These are phyloP conservation scores for Aricia artaxerxes DNA, from an alignment of 2,888 invertebrate genomes.

Conservation along the genomic window DNA sequence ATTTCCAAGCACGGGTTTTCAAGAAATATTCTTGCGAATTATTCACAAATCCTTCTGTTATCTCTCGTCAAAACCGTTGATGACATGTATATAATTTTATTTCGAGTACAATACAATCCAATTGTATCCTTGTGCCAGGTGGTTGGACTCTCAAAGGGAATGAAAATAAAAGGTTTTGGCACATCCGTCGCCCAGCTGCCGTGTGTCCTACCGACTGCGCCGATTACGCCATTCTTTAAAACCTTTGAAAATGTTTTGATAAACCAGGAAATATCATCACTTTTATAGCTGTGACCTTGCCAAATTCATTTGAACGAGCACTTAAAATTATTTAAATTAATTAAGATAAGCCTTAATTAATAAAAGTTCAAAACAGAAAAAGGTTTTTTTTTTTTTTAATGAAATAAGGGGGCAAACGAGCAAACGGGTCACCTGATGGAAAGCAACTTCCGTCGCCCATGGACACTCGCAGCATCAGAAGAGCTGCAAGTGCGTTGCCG, in stretches of 20 bases:
- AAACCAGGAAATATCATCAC: slow-evolving; percentile 4
- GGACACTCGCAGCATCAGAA: too few relatives aligned
- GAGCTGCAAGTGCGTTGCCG: too few relatives aligned
- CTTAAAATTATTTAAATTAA: slow-evolving; percentile 15
- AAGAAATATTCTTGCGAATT: background rate
- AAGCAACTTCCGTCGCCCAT: too few relatives aligned
- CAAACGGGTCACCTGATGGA: too few relatives aligned
- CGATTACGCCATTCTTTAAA: background rate
- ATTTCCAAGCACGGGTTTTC: too few relatives aligned
- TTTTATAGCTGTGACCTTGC: background rate
- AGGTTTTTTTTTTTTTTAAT: too few relatives aligned
- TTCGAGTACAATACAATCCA: background rate
- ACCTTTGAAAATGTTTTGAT: background rate
- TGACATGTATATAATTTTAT: background rate
- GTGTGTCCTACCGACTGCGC: slow-evolving; percentile 1
- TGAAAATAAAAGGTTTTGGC: slow-evolving; percentile 10
- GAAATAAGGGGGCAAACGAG: too few relatives aligned
- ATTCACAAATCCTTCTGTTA: background rate
- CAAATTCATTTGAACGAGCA: background rate
- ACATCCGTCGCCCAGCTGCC: slow-evolving; percentile 7
- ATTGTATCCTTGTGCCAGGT: background rate
- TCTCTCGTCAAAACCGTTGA: background rate
- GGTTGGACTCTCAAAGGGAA: background rate
- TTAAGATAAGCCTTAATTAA: background rate
- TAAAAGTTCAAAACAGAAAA: background rate